phyloP scores from a whole-genome alignment of 2,113 vertebrate species.

The Neoarius graeffei region DNA sequence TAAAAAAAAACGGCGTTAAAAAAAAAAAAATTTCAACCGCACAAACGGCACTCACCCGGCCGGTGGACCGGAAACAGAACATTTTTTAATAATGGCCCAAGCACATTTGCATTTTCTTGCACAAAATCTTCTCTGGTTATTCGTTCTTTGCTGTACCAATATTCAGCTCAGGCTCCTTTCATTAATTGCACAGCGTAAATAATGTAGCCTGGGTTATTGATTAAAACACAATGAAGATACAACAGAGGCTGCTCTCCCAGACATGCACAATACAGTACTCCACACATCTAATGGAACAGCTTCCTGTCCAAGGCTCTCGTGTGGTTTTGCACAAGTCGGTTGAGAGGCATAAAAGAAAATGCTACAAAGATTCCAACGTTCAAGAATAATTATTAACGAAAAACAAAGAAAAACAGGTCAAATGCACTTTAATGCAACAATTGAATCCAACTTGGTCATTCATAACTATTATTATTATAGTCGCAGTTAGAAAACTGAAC shows the following conservation, averaged over 20 bases:
- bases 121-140: too few relatives aligned
- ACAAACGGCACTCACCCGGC: too few relatives aligned
- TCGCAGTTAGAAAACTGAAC: not conserved
- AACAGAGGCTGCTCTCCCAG: not conserved
- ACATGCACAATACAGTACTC: not conserved
- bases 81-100: too few relatives aligned
- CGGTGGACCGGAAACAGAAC: too few relatives aligned
- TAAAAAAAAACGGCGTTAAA: too few relatives aligned
- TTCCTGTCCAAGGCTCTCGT: not conserved
- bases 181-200: not conserved
- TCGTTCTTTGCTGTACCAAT: not conserved
- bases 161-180: not conserved
- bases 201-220: not conserved
- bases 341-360: not conserved
- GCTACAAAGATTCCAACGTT: not conserved
- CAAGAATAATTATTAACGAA: not conserved
- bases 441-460: not conserved
- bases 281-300: not conserved
- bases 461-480: not conserved
- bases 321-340: not conserved
- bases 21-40: too few relatives aligned
- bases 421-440: not conserved
- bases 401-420: too few relatives aligned
- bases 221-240: not conserved
- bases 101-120: too few relatives aligned